These are phyloP conservation scores for Alca torda DNA, from an alignment of 2,797 vertebrate species.

Conservation along the genomic window DNA sequence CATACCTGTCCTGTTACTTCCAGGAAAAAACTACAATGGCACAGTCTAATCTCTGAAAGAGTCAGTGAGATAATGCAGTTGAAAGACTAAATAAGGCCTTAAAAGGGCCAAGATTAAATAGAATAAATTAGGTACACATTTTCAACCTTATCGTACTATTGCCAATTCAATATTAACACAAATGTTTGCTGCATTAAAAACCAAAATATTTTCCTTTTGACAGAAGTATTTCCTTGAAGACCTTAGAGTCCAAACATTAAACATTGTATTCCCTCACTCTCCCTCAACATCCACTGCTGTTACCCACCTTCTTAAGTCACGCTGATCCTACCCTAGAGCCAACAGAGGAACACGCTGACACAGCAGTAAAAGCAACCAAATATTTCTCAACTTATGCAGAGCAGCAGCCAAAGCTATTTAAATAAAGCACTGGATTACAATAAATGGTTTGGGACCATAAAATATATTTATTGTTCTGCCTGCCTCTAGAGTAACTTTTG, in stretches of 20 bases:
- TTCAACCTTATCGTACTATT: background rate
- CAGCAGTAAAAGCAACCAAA: background rate
- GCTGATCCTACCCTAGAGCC: background rate
- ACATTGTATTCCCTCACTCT: background rate
- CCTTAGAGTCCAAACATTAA: background rate
- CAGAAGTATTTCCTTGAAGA: background rate
- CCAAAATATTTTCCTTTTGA: background rate
- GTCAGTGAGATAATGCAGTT: background rate
- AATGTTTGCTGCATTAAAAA: background rate
- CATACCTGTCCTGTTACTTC: background rate
- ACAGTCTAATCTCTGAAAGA: background rate
- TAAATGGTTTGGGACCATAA: background rate
- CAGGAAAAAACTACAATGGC: background rate
- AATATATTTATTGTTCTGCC: constrained; percentile 10
- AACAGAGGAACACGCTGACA: background rate
- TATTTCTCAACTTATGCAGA: background rate
- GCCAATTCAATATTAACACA: background rate
- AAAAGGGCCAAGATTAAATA: background rate
- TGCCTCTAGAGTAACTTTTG: constrained; percentile 9
- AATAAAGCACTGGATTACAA: background rate
- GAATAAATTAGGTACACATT: background rate
- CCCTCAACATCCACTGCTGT: background rate
- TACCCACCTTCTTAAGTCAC: background rate
- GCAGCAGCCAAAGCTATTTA: background rate
- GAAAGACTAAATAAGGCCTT: background rate